Evolutionary conservation across 2,113 vertebrate species (phyloP), one percentile per base, ranked within the genome.

Genomic region (Delphinus delphis): DNA sequence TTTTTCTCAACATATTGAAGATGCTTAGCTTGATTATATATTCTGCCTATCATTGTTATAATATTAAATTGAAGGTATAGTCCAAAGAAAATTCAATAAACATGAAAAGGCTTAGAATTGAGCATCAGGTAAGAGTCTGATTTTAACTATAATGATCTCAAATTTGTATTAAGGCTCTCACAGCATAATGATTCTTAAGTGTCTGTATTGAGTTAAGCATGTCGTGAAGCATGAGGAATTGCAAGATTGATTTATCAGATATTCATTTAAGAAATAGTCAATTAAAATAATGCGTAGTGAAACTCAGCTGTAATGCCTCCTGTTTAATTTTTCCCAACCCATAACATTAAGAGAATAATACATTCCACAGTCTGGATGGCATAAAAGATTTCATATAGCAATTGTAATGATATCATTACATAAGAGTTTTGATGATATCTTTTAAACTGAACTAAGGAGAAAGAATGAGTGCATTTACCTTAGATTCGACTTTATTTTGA

Each of bases 41-140:
- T 89, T 98, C 97, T 98, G 94, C 71, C 89, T 96, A 97, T 58
- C 55, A 36, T 91, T 98, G 83, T 97, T 98, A 92, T 62, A 97
- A 96, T 84, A 94, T 79, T 96, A 98, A 96, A 97, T 97, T 94
- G 67, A 97, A 97, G 10, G 0, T 96, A 87, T 63, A 85, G 89
- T 83, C 36, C 91, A 98, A 94, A 90, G 90, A 91, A 97, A 98
- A 98, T 97, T 93, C 98, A 0, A 95, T 96, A 96, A 97, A 97
- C 97, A 97, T 73, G 94, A 98, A 95, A 95, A 86, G 95, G 18
- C 74, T 95, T 83, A 94, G 81, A 90, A 90, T 3, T 47, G 63
- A 94, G 73, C 70, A 94, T 87, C n/a, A 87, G 74, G 89, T 90
- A 81, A 96, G 82, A 91, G 44, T 63, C 41, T 77, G 58, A 95